These are phyloP conservation scores for Myotis vivesi DNA, from an alignment of 2,797 vertebrate species.

Conservation along the genomic window DNA sequence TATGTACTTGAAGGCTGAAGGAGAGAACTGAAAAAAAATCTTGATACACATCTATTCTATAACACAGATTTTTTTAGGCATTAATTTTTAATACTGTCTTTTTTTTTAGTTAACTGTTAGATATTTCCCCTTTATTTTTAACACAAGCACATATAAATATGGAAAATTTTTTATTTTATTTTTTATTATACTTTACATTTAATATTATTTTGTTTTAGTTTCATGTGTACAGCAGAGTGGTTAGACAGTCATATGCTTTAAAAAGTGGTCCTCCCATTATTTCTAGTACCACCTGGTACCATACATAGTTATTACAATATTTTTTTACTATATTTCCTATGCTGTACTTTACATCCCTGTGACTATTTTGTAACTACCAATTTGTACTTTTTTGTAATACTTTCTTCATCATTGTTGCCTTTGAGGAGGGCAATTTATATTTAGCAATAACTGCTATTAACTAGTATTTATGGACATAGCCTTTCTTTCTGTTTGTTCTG, in stretches of 20 bases:
- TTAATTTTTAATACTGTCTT: constrained; percentile 40
- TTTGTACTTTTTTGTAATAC: background rate
- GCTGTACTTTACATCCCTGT: too few species aligned
- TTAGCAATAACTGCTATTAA: constrained; percentile 69
- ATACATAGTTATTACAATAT: too few species aligned
- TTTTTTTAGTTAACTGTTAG: background rate
- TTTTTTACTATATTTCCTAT: too few species aligned
- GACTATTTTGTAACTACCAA: too few species aligned
- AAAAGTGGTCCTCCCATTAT: too few species aligned
- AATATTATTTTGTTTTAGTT: too few species aligned
- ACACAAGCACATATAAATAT: too few species aligned
- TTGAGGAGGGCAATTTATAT: constrained; percentile 64
- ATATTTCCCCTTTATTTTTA: too few species aligned
- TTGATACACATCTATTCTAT: background rate
- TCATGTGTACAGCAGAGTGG: too few species aligned
- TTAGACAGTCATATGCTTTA: too few species aligned
- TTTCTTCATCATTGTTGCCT: constrained; percentile 50
- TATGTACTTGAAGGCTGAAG: background rate
- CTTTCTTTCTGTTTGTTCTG: constrained; percentile 68
- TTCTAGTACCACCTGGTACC: too few species aligned
- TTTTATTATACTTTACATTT: too few species aligned
- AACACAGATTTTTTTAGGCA: constrained; percentile 36
- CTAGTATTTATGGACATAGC: constrained; percentile 68
- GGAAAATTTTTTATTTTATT: background rate
- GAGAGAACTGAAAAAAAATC: constrained; percentile 15